Conservation (phyloP, 2,888 invertebrate species). For the Hyposoter dolosus region DNA sequence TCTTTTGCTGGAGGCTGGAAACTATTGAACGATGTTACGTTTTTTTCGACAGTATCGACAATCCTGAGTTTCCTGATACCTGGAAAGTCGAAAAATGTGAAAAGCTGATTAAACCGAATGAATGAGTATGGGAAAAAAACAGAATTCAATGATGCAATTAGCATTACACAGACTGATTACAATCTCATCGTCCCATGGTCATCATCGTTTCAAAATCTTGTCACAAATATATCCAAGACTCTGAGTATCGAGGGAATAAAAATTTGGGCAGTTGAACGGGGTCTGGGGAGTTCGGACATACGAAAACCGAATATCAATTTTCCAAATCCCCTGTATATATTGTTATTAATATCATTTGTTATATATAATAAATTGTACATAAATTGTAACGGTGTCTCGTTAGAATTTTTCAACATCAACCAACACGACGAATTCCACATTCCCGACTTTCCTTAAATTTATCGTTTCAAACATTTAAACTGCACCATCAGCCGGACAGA, state of each 20-base stretch:
- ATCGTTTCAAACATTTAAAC: neutral
- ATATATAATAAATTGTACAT: constrained; percentile 25
- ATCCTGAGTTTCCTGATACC: constrained; percentile 45
- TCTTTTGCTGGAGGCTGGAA: no score
- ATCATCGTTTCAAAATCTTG: neutral
- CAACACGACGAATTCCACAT: neutral
- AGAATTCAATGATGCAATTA: constrained; percentile 2
- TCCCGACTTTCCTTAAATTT: neutral
- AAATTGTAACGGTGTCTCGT: neutral
- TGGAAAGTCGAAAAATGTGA: constrained; percentile 8
- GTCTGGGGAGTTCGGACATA: neutral
- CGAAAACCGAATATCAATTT: neutral
- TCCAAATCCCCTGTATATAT: constrained; percentile 9
- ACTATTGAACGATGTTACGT: neutral
- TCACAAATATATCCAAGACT: neutral
- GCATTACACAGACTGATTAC: constrained; percentile 19
- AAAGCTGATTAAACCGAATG: neutral
- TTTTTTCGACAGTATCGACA: constrained; percentile 28
- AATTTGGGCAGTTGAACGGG: neutral
- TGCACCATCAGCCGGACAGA: neutral
- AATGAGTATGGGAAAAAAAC: neutral
- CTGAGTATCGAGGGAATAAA: neutral
- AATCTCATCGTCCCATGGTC: constrained; percentile 7
- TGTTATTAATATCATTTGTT: constrained; percentile 9
- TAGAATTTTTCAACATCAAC: neutral